A percentile compares a stretch with the other conserved stretches of the same genome.
These are phyloP conservation scores for Caenorhabditis remanei DNA, from an alignment of 1,140 invertebrate genomes.

Conservation along the genomic window DNA sequence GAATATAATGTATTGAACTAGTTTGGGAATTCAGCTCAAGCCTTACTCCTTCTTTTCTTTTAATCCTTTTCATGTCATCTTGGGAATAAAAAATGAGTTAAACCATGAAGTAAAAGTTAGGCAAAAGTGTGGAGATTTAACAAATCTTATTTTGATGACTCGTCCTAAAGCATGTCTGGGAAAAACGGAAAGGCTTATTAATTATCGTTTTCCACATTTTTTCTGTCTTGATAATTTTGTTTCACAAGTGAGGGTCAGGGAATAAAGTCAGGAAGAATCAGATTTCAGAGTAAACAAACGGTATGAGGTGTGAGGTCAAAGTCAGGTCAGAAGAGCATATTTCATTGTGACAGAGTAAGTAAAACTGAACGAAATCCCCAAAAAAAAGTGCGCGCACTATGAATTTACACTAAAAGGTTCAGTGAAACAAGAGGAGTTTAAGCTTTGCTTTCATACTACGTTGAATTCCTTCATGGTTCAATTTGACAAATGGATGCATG, in stretches of 20 bases:
- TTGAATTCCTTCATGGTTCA: slow-evolving; percentile 30
- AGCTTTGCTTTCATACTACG: background rate
- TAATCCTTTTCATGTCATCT: background rate
- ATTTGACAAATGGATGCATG: slow-evolving; percentile 42
- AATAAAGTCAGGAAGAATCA: background rate
- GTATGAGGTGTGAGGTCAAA: background rate
- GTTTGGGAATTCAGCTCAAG: too few relatives aligned
- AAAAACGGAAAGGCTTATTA: background rate
- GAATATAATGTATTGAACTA: too few relatives aligned
- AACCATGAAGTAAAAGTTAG: background rate
- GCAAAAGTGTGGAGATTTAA: background rate
- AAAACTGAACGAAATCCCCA: background rate
- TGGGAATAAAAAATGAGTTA: background rate
- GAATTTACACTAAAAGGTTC: background rate
- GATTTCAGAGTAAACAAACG: slow-evolving; percentile 1
- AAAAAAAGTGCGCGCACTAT: background rate
- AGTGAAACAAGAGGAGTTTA: slow-evolving; percentile 12
- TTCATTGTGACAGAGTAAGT: background rate
- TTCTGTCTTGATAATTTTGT: background rate
- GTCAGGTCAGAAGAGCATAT: slow-evolving; percentile 8
- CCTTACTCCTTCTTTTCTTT: background rate
- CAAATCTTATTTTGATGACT: slow-evolving; percentile 15
- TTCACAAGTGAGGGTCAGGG: background rate
- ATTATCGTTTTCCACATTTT: slow-evolving; percentile 7
- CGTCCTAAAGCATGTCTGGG: slow-evolving; percentile 1